Percentiles rank a stretch among this genome's conserved stretches.
Evolutionary conservation across 2,888 invertebrate genomes (phyloP).

Genomic region (Stenurella melanura): DNA sequence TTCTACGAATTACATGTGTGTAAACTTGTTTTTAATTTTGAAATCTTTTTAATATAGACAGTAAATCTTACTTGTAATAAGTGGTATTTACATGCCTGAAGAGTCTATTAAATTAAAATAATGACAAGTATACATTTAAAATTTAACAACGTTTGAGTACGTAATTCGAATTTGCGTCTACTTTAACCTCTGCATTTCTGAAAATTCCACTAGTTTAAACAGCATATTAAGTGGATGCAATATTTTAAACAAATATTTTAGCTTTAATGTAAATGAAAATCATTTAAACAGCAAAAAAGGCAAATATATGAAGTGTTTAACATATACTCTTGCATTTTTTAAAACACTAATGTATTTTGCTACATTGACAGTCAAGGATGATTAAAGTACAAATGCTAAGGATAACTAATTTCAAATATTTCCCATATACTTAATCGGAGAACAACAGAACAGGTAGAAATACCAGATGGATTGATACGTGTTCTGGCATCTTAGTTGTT

Average conservation of each 20-base stretch:
- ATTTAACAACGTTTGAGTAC: neutral
- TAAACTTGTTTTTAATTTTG: neutral
- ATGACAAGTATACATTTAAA: neutral
- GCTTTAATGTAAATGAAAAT: neutral
- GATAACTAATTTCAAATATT: neutral
- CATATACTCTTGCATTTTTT: neutral
- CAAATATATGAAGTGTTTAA: neutral
- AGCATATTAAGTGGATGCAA: neutral
- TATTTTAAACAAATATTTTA: neutral
- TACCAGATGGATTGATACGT: neutral
- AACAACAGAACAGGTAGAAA: neutral
- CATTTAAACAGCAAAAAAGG: neutral
- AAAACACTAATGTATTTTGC: neutral
- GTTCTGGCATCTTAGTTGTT: neutral
- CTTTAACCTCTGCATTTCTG: neutral
- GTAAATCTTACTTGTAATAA: neutral
- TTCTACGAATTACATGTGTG: neutral
- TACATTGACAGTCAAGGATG: conserved; percentile 1
- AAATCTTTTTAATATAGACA: neutral
- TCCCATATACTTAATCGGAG: neutral
- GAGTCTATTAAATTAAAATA: neutral
- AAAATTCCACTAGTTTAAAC: neutral
- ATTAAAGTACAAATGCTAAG: neutral
- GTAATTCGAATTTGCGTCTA: neutral
- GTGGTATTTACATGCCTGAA: neutral